Evolutionary conservation across 2,888 invertebrate genomes (phyloP), one percentile per base, ranked within the genome.

Genomic region (Rhodophaea formosa): DNA sequence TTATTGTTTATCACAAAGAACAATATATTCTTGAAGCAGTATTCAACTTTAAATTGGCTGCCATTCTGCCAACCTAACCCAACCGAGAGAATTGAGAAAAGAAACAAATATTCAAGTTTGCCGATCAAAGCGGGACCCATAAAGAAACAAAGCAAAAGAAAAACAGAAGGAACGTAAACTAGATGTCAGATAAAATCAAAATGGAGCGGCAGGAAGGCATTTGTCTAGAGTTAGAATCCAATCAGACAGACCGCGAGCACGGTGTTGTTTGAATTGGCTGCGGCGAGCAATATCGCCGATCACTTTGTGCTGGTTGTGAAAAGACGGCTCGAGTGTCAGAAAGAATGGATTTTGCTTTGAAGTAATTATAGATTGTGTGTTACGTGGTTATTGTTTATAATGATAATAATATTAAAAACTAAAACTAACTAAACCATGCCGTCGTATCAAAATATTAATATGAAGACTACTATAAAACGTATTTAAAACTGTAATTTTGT

Each of bases 171-270:
- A 49, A 56, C 56, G 47, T 43, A 56, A 49, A 56, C 56, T 49
- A 49, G 54, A 53, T 45, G 54, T 17, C 53, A 51, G 59, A 60
- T 64, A 60, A 60, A 62, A 65, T 62, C 64, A 60, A 59, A 62
- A 61, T 60, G 47, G 61, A 56, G 46, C 47, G 23, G 49, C 59
- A 59, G 58, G 61, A 65, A 60, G 57, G 60, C 60, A 59, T 62
- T 61, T 61, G 58, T 56, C 56, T 57, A 54, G 59, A 42, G 42
- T 47, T 59, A 59, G 56, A 65, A 65, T 58, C 62, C 62, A 65
- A 65, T 65, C 64, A 42, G 46, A 54, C 56, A 47, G 51, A 56
- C 53, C 35, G 46, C 39, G 56, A 35, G 39, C 46, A 56, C 35
- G 14, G 16, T 56, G 46, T 35, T 56, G 39, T 56, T 47, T 39